These are phyloP conservation scores for Lindbergichthys nudifrons DNA, from an alignment of 2,797 vertebrate species.

Conservation along the genomic window DNA sequence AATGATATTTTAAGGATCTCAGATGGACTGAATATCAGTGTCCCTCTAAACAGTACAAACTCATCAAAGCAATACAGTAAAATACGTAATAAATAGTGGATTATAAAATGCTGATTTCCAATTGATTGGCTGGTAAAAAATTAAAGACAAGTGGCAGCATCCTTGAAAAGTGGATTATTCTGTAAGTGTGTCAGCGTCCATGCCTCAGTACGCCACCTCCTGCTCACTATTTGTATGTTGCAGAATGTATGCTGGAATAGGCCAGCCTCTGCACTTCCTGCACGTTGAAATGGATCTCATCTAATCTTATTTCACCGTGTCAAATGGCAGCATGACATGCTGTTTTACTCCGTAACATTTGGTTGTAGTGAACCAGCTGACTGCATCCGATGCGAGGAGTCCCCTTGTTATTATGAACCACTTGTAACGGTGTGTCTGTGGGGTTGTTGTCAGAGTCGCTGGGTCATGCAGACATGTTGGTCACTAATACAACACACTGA, in stretches of 20 bases:
- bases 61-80: neutral
- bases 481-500: slow-evolving; percentile 84
- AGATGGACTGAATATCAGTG: neutral
- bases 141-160: slow-evolving; percentile 13
- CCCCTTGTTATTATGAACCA: slow-evolving; percentile 82
- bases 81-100: slow-evolving; percentile 2
- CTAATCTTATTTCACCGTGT: slow-evolving; percentile 86
- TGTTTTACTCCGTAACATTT: slow-evolving; percentile 86
- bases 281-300: slow-evolving; percentile 83
- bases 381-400: slow-evolving; percentile 76
- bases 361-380: slow-evolving; percentile 83
- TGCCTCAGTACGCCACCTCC: slow-evolving; percentile 61
- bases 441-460: slow-evolving; percentile 84
- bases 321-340: slow-evolving; percentile 86
- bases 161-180: slow-evolving; percentile 43
- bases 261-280: slow-evolving; percentile 70
- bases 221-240: slow-evolving; percentile 60
- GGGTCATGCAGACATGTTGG: slow-evolving; percentile 87
- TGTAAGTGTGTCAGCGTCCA: slow-evolving; percentile 68
- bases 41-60: neutral
- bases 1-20: neutral
- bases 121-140: slow-evolving; percentile 17
- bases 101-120: slow-evolving; percentile 2
- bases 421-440: slow-evolving; percentile 82
- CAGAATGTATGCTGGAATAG: slow-evolving; percentile 49